Evolutionary conservation across 1,140 invertebrate genomes (phyloP).

Genomic region (Ylistrum balloti): DNA sequence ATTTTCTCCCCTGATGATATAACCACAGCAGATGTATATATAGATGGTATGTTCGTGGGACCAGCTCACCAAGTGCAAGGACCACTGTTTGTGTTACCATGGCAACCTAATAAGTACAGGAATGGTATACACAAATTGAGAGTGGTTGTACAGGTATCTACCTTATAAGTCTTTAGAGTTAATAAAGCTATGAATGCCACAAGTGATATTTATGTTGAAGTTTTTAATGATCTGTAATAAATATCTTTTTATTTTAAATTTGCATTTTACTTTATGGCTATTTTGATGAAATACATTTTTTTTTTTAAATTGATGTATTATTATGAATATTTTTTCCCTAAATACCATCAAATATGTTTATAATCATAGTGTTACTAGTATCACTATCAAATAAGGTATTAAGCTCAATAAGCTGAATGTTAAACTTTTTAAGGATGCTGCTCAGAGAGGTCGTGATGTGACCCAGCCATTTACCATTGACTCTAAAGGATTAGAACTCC

Average conservation of each 20-base stretch:
- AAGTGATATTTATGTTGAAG: too few relatives aligned
- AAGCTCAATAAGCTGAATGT: background rate
- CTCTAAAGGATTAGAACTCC: conserved; percentile 87
- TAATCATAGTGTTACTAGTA: too few relatives aligned
- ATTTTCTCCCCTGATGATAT: conserved; percentile 88
- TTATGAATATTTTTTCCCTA: too few relatives aligned
- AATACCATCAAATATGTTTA: too few relatives aligned
- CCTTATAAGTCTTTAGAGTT: too few relatives aligned
- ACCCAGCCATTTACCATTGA: conserved; percentile 91
- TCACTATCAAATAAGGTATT: too few relatives aligned
- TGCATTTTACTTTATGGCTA: too few relatives aligned
- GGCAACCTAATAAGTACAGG: conserved; percentile 87
- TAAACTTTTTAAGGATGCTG: conserved; percentile 85
- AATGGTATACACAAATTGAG: conserved; percentile 88
- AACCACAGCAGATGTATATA: conserved; percentile 84
- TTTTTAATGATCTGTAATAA: too few relatives aligned
- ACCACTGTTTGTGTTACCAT: conserved; percentile 88
- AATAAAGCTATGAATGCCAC: too few relatives aligned
- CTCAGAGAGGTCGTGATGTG: conserved; percentile 85
- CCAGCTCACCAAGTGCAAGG: conserved; percentile 84
- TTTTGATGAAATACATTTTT: too few relatives aligned
- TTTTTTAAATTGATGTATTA: too few relatives aligned
- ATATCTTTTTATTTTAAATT: too few relatives aligned
- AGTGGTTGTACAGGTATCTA: conserved; percentile 71
- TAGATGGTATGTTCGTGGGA: conserved; percentile 87